Base-by-base conservation (phyloP, 2,888 invertebrate species). In the Glaucopsyche alexis region DNA sequence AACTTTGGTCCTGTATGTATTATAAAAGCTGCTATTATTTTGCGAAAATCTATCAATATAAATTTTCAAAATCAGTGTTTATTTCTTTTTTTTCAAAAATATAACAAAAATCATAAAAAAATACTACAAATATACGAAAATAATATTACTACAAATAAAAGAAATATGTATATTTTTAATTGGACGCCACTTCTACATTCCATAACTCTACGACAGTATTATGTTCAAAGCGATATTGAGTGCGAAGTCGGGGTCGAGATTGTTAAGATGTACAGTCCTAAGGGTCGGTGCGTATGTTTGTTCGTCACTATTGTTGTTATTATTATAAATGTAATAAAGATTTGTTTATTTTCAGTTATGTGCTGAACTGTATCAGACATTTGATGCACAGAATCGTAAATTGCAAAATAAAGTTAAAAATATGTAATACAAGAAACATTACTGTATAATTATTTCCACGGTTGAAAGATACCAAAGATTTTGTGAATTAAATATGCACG, bases 181-280 rank as follows among this genome's bases (percentile, higher is more conserved):
- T 19, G 14, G 11, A 11, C 13, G 52, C 7, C 75, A 42, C 55
- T 50, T 74, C 70, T 71, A 73, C 7, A 71, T 19, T 52, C 19
- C 14, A 0, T 42, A 42, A 60, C 6, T 71, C 49, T 16, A n/a
- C 29, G 75, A 72, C 74, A 77, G 80, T 80, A 83, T 84, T 85
- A 72, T 87, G 83, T 82, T 82, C 83, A 80, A 82, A 86, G 85
- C 86, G 87, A 86, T 88, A 89, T 87, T 85, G 87, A 88, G 88
- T 88, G 89, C 82, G 87, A 87, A 87, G 83, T 86, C 84, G 83
- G 84, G 87, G 87, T 85, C 86, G 87, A 29, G 29, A 88, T 89
- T 90, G 89, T 90, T 87, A 87, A 89, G 89, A 89, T 86, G 85
- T 79, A 85, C 86, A 73, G 76, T 74, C 82, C 86, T 81, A 81